These are phyloP conservation scores for Microctonus brassicae DNA, from an alignment of 2,888 invertebrate genomes.

Conservation along the genomic window DNA sequence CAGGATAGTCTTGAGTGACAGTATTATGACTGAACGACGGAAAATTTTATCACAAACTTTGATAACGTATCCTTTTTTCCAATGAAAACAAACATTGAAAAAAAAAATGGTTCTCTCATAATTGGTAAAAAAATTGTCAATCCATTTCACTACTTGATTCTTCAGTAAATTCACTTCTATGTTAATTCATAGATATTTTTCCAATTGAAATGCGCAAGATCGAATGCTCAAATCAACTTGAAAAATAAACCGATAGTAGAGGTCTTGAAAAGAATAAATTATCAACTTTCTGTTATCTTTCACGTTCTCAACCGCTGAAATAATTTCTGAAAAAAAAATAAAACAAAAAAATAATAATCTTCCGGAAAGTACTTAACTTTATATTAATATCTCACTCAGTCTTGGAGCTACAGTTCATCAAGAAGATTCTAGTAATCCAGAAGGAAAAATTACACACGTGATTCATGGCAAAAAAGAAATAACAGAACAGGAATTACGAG, in stretches of 20 bases:
- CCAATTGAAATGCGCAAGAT: no score
- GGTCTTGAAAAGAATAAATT: no score
- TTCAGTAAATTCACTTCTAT: no score
- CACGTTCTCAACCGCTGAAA: no score
- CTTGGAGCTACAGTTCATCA: conserved; percentile 50
- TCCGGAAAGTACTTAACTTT: background rate
- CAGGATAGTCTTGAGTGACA: conserved; percentile 46
- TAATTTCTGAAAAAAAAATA: background rate
- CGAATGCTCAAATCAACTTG: no score
- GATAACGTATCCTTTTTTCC: conserved; percentile 64
- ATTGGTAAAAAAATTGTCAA: no score
- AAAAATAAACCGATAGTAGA: no score
- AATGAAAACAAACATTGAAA: background rate
- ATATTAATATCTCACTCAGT: conserved; percentile 42
- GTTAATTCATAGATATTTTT: no score
- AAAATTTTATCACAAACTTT: conserved; percentile 44
- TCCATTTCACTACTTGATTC: no score
- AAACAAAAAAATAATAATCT: background rate
- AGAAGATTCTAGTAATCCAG: conserved; percentile 43
- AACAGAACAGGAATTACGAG: conserved; percentile 51
- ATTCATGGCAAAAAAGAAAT: conserved; percentile 52
- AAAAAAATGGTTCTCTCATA: no score
- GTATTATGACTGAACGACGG: conserved; percentile 43
- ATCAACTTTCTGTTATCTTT: no score
- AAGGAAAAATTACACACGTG: conserved; percentile 55